Conservation (phyloP, 1,140 invertebrate genomes). For the Spodoptera litura region DNA sequence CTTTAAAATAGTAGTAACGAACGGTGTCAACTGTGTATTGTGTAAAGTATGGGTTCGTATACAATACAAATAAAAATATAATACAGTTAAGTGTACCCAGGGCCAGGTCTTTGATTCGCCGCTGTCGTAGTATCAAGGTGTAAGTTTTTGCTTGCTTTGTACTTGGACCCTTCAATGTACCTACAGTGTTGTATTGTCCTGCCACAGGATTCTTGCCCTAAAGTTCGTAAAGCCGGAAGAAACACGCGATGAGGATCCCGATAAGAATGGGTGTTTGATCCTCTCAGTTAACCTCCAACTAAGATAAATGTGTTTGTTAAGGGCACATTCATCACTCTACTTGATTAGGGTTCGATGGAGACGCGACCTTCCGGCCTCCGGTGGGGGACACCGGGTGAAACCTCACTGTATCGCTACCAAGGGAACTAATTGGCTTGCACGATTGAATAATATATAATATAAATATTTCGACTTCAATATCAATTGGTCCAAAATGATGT, state of each 20-base stretch:
- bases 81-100: not conserved
- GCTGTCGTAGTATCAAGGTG: not conserved
- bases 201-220: not conserved
- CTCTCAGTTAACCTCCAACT: constrained; percentile 38
- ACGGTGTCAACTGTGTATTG: too few species aligned
- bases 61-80: too few species aligned
- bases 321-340: constrained; percentile 39
- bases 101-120: not conserved
- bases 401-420: not conserved
- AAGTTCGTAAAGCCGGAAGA: constrained; percentile 24
- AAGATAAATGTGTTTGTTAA: constrained; percentile 43
- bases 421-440: not conserved
- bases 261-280: constrained; percentile 37
- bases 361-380: constrained; percentile 17
- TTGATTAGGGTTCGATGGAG: constrained; percentile 36
- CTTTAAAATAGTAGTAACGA: too few species aligned
- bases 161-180: constrained; percentile 3
- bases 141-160: constrained; percentile 20
- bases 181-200: constrained; percentile 12
- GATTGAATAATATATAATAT: not conserved
- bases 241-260: constrained; percentile 29
- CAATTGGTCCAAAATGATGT: too few species aligned
- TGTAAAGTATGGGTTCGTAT: too few species aligned
- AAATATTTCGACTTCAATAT: not conserved
- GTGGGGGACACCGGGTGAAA: constrained; percentile 1